Conservation (phyloP, 2,888 invertebrate species). For the Gonocerus acuteangulatus region DNA sequence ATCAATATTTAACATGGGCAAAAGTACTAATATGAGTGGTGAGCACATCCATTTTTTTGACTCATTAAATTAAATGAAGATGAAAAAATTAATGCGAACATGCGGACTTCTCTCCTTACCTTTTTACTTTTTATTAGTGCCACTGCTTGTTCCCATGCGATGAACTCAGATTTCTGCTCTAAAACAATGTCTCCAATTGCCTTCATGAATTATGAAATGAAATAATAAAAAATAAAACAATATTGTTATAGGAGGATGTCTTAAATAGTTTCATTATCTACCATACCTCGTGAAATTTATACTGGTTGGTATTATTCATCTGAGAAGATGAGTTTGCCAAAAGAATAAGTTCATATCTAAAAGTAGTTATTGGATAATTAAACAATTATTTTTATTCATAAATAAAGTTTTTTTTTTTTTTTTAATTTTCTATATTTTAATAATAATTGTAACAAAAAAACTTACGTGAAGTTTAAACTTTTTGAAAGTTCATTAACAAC, state of each 20-base stretch:
- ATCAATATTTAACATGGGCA: too few species aligned
- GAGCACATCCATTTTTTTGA: too few species aligned
- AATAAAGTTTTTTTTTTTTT: too few species aligned
- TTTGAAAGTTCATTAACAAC: constrained; percentile 65
- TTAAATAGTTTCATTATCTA: not conserved
- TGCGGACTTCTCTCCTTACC: too few species aligned
- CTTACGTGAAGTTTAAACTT: constrained; percentile 72
- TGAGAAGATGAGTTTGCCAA: constrained; percentile 29
- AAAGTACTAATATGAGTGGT: too few species aligned
- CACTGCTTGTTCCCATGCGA: constrained; percentile 44
- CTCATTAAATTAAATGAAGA: too few species aligned
- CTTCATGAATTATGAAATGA: constrained; percentile 30
- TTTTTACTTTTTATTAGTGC: constrained; percentile 48
- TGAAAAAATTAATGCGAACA: too few species aligned
- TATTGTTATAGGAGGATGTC: too few species aligned
- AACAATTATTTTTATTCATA: too few species aligned
- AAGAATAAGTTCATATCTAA: constrained; percentile 37
- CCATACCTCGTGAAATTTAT: constrained; percentile 29
- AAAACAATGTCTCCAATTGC: constrained; percentile 36
- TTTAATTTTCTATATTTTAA: too few species aligned
- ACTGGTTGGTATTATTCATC: constrained; percentile 9
- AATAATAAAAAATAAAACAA: not conserved
- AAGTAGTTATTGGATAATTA: not conserved
- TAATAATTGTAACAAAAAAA: too few species aligned
- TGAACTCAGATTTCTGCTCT: constrained; percentile 34